These are phyloP conservation scores for Erpobdella octoculata DNA, from an alignment of 2,888 invertebrate genomes.

Conservation along the genomic window DNA sequence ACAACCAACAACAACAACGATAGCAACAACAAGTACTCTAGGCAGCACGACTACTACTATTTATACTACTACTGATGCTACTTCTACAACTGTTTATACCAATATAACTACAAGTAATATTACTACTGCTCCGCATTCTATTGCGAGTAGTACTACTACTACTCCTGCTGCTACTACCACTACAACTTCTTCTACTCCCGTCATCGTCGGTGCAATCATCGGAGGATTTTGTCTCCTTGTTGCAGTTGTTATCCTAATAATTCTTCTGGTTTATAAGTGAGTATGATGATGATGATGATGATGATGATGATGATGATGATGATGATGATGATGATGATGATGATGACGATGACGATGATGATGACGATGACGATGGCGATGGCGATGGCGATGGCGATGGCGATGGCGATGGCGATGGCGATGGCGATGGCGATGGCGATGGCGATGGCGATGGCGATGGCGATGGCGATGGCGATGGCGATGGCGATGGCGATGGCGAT, in stretches of 20 bases:
- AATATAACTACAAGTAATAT: too few species aligned
- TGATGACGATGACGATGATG: slow-evolving; percentile 22
- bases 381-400: slow-evolving; percentile 15
- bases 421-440: not conserved
- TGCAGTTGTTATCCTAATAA: not conserved
- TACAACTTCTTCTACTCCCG: not conserved
- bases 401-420: slow-evolving; percentile 13
- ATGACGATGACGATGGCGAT: not conserved
- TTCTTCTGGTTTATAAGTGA: not conserved
- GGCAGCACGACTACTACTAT: too few species aligned
- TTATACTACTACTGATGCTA: too few species aligned
- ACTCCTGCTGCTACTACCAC: not conserved
- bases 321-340: slow-evolving; percentile 26
- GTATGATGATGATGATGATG: too few species aligned
- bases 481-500: not conserved
- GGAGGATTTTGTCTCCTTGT: too few species aligned
- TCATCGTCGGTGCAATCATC: not conserved
- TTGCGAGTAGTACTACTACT: not conserved
- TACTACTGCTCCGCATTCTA: too few species aligned
- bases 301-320: slow-evolving; percentile 5
- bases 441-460: slow-evolving; percentile 20
- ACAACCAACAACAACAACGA: too few species aligned
- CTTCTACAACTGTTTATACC: too few species aligned
- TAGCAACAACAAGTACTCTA: too few species aligned
- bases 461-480: slow-evolving; percentile 16